Percentiles rank a stretch among this genome's conserved stretches.
These are phyloP conservation scores for Hyposmocoma kahamanoa DNA, from an alignment of 1,140 invertebrate species.

Conservation along the genomic window DNA sequence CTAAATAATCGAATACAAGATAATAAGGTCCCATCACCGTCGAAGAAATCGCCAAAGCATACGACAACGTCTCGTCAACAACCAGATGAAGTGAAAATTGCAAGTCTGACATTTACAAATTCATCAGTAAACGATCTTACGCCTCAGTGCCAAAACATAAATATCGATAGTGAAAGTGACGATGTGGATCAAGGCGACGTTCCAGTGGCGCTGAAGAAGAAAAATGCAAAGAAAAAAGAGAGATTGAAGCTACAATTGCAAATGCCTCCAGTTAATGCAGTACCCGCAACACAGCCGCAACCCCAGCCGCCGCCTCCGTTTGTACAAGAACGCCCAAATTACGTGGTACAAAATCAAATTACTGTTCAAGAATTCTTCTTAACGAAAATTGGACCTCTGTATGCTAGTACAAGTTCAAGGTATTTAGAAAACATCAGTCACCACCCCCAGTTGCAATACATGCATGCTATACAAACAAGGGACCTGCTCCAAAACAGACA, in stretches of 20 bases:
- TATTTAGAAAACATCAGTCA: slow-evolving; percentile 52
- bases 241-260: slow-evolving; percentile 43
- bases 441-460: slow-evolving; percentile 45
- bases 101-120: background rate
- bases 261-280: slow-evolving; percentile 16
- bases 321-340: background rate
- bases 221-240: slow-evolving; percentile 48
- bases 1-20: slow-evolving; percentile 8
- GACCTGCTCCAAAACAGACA: slow-evolving; percentile 24
- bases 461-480: slow-evolving; percentile 5
- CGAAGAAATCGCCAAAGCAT: slow-evolving; percentile 12
- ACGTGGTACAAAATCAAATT: slow-evolving; percentile 8
- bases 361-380: slow-evolving; percentile 40
- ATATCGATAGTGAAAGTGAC: slow-evolving; percentile 24
- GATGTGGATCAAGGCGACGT: slow-evolving; percentile 14
- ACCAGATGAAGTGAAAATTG: slow-evolving; percentile 5
- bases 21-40: background rate
- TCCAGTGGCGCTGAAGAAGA: slow-evolving; percentile 26
- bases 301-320: no score
- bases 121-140: slow-evolving; percentile 13
- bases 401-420: slow-evolving; percentile 39
- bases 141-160: slow-evolving; percentile 21
- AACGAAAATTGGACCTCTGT: slow-evolving; percentile 41
- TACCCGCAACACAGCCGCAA: background rate
- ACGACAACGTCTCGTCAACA: slow-evolving; percentile 6